Base-by-base conservation (phyloP, 2,888 invertebrate species). In the Drosophila putrida region DNA sequence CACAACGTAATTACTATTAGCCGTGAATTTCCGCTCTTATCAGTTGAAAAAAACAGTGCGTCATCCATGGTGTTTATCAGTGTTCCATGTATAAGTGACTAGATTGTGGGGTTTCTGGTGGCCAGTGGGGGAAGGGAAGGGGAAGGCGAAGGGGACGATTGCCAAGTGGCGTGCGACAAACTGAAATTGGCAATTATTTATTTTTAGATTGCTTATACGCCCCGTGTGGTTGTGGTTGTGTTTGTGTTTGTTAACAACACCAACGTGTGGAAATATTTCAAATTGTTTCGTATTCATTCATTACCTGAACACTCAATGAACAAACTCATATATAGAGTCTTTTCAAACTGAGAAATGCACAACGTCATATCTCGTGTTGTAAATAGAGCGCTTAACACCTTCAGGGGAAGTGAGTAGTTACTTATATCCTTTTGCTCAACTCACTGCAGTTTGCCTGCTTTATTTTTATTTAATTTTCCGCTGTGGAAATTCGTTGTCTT, bases 391-490 rank as follows among this genome's bases (percentile, higher is more conserved):
- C 28, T 10, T 44, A 61, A 25, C 38, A 43, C 41, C 31, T 54
- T 31, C 8, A 41, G 13, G 53, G 31, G 11, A 5, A 10, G 41
- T 5, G n/a, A 6, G 9, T 15, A 39, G 6, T 10, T 25, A 43
- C 50, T 10, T 25, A 43, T 46, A 47, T 64, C 58, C 63, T 57
- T 59, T 38, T 55, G 43, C 51, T 28, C 38, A 50, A 36, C 20
- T 38, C 54, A 38, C 64, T 47, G 15, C 53, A 66, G 55, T 39
- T 62, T 66, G 41, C 25, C 25, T 38, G 54, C 20, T 46, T 33
- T 54, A 46, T 46, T 47, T 67, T 70, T 67, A 72, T 74, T 57
- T 82, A 79, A 88, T 88, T 88, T 88, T 88, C 80, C 83, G 86
- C 49, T 27, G n/a, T 49, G 64, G 77, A 76, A 71, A 66, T 71